A percentile compares a stretch with the other conserved stretches of the same genome.
phyloP scores from a whole-genome alignment of 2,797 vertebrate species.

The Delichon dasypus region DNA sequence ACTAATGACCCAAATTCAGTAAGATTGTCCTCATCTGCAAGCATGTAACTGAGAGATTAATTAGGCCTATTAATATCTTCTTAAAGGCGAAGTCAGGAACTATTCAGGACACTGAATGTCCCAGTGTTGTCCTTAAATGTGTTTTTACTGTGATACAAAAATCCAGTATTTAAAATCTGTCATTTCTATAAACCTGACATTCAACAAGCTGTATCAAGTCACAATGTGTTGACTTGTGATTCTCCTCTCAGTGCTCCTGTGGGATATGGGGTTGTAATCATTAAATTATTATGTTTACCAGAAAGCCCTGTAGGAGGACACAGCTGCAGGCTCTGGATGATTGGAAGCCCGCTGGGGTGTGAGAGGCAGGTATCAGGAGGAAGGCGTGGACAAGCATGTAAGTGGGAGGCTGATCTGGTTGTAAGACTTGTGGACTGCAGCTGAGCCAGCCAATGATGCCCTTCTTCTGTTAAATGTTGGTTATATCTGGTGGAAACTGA shows the following conservation, averaged over 20 bases:
- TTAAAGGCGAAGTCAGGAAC: background rate
- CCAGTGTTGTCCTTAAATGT: background rate
- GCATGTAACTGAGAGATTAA: background rate
- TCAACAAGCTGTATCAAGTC: background rate
- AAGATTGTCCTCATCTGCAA: background rate
- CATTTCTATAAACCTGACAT: background rate
- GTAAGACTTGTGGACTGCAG: background rate
- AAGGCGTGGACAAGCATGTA: background rate
- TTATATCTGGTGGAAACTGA: background rate
- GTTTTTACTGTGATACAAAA: background rate
- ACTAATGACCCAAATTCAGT: background rate
- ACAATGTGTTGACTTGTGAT: fast-evolving
- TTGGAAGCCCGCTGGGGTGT: background rate
- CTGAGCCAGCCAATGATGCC: background rate
- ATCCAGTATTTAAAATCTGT: background rate
- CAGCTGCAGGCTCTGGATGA: background rate
- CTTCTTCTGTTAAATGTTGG: background rate
- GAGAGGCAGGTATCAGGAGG: background rate
- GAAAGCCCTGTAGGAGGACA: background rate
- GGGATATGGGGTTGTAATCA: background rate
- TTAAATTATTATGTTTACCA: background rate
- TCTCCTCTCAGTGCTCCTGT: background rate
- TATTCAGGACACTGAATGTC: background rate
- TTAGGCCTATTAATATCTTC: background rate
- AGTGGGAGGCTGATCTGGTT: background rate